Evolutionary conservation across 2,888 invertebrate species (phyloP).

Genomic region (Cryptocheilus praepositus): DNA sequence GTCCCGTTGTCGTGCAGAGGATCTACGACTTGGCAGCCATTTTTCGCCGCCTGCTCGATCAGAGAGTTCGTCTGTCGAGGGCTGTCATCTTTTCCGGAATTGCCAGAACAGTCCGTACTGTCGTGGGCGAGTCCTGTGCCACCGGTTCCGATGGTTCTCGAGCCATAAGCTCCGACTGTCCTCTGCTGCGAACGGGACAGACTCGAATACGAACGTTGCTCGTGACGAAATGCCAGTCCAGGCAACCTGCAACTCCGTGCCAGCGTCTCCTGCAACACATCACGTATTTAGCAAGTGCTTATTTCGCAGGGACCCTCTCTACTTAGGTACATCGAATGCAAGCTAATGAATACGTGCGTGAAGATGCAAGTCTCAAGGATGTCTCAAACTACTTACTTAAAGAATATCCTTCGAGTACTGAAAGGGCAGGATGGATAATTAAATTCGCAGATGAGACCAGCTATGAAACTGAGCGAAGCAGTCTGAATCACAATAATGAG

Average conservation of each 20-base stretch:
- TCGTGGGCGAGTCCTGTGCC: conserved; percentile 59
- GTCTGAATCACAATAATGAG: too few species aligned
- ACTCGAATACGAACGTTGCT: conserved; percentile 79
- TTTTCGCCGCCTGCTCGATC: neutral
- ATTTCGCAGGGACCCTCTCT: neutral
- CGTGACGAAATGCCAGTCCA: conserved; percentile 59
- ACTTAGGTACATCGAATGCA: neutral
- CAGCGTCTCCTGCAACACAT: conserved; percentile 79
- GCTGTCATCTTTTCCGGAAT: conserved; percentile 60
- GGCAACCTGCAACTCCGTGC: conserved; percentile 74
- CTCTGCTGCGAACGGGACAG: conserved; percentile 77
- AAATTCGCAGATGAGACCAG: neutral
- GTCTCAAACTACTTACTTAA: neutral
- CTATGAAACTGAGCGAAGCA: neutral
- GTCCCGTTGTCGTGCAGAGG: neutral
- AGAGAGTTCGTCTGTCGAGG: conserved; percentile 15
- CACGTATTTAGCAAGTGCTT: neutral
- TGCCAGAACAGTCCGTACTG: conserved; percentile 65
- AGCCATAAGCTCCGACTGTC: conserved; percentile 75
- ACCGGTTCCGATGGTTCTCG: conserved; percentile 54
- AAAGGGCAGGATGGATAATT: too few species aligned
- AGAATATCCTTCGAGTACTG: too few species aligned
- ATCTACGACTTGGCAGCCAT: neutral
- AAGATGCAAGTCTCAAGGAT: neutral
- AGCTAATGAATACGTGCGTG: too few species aligned